Base-by-base conservation (phyloP, 2,888 invertebrate genomes). In the Eurytoma adleriae region DNA sequence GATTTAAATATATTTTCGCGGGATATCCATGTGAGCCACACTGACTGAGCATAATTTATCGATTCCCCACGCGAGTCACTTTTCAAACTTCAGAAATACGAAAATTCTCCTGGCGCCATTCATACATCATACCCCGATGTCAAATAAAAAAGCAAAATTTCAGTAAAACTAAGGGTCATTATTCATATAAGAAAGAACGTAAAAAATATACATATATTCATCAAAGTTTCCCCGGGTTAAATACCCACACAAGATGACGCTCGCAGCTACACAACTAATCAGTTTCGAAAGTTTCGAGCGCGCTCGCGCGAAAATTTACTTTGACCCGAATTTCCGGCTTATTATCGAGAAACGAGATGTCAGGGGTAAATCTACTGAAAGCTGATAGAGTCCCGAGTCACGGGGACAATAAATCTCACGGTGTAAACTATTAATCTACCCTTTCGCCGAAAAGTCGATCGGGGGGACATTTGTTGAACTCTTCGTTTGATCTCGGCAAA, bases 291-390 rank as follows among this genome's bases (percentile, higher is more conserved):
- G 57, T 68, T 67, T 67, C 7, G 16, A n/a, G 12, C 3, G 18
- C 16, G 27, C n/a, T 16, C n/a, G 40, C 20, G 20, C 24, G 56
- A 67, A 30, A 59, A 67, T 66, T 71, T 57, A 57, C 71, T 70
- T 50, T 78, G 71, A 78, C 78, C 78, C 24, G 40, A 64, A 71
- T 78, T 50, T 70, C 56, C 62, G 50, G 50, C 68, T 61, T 69
- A 76, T 69, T 68, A 68, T 76, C 72, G 30, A 48, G 50, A 64
- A 67, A 52, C 27, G 52, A n/a, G 40, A 62, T 61, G 20, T 71
- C 71, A 14, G 10, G 16, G 40, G 57, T 67, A 50, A 67, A 67
- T 75, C 27, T 59, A 59, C 50, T 52, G 48, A 18, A 48, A 74
- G 20, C 20, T 1, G 20, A 66, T 73, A 52, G 54, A 20, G 24